Evolutionary conservation across 2,113 vertebrate species (phyloP), one percentile per base, ranked within the genome.

Genomic region (Raja brachyura): DNA sequence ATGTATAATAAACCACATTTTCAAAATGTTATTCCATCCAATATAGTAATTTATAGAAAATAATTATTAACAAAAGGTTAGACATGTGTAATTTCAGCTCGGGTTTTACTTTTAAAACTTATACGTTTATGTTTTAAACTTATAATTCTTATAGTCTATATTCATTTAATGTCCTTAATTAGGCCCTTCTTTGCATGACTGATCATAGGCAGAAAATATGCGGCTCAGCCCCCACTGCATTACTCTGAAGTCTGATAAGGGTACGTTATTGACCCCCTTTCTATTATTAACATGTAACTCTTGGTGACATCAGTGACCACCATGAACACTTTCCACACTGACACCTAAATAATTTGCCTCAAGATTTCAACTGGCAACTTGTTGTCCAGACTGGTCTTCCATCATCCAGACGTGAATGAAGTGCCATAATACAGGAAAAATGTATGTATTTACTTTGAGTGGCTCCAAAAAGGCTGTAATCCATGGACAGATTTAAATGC

Each of bases 31-130:
- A n/a, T 61, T n/a, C 56, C 22, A n/a, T 61, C 13, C 54, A 61
- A 85, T 85, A 83, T 59, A 22, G 8, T 25, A 83, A 83, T 83
- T 56, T 83, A 56, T 56, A 13, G 7, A 28, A 56, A 28, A 56
- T 6, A 59, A 61, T 61, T 61, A 13, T 61, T n/a, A 85, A 61
- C 28, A 59, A 85, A 61, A 85, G 81, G 81, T 28, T 59, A 61
- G 81, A 1, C 4, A 11, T 79, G 16, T 3, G 2, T 56, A 28
- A n/a, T 28, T 61, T 85, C 13, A 61, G 81, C 56, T 61, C 10
- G 25, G 11, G 81, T 3, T 85, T 85, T 85, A 85, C 81, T 85
- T 85, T n/a, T n/a, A n/a, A n/a, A n/a, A n/a, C n/a, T n/a, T n/a
- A n/a, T n/a, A n/a, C n/a, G n/a, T n/a, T n/a, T n/a, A n/a, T n/a